Evolutionary conservation across 2,888 invertebrate genomes (phyloP).

Genomic region (Andricus curvator): DNA sequence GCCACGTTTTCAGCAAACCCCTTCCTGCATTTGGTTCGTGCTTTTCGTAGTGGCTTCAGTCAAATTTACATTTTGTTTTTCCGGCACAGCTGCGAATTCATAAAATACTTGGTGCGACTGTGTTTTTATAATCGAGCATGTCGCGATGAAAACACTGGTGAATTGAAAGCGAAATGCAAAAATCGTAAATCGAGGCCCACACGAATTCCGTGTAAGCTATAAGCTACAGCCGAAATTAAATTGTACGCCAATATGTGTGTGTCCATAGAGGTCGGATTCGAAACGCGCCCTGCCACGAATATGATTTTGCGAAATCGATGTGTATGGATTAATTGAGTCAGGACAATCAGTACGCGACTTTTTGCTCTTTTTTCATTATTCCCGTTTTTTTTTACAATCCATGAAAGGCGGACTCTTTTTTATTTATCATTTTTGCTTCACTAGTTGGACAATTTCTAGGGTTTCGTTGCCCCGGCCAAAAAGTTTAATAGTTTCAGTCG

Average conservation of each 20-base stretch:
- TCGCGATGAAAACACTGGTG: slow-evolving; percentile 11
- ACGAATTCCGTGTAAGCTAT: slow-evolving; percentile 17
- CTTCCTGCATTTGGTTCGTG: neutral
- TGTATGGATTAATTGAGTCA: slow-evolving; percentile 23
- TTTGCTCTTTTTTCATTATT: neutral
- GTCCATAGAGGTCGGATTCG: neutral
- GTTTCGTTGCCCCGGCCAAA: too few species aligned
- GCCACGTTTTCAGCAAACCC: neutral
- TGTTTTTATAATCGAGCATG: slow-evolving; percentile 29
- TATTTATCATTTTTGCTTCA: neutral
- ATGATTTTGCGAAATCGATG: slow-evolving; percentile 25
- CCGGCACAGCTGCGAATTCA: slow-evolving; percentile 1
- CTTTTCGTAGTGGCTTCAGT: neutral
- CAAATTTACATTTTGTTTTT: slow-evolving; percentile 25
- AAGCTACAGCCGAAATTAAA: slow-evolving; percentile 27
- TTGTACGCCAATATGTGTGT: slow-evolving; percentile 25
- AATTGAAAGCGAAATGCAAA: slow-evolving; percentile 26
- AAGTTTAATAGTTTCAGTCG: too few species aligned
- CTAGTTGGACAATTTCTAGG: neutral
- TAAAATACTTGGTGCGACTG: neutral
- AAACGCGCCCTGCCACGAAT: neutral
- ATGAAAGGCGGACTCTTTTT: neutral
- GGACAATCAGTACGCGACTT: neutral
- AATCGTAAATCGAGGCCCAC: slow-evolving; percentile 22
- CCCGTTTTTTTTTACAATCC: neutral